Base-by-base conservation (phyloP, 2,113 vertebrate species). In the Hiodon alosoides region DNA sequence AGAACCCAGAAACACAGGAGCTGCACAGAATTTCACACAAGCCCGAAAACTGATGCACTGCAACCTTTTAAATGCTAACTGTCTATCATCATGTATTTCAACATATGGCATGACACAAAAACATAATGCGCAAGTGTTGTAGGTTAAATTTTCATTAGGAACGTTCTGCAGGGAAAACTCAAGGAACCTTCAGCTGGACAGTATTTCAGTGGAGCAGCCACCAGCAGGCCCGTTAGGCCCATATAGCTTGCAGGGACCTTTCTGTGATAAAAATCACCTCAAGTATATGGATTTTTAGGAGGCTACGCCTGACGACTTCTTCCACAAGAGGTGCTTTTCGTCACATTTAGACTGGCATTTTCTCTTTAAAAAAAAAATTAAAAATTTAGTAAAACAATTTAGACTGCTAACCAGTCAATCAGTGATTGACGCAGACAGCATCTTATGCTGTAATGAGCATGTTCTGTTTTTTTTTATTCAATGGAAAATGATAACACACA, bases 21-120 rank as follows among this genome's bases (percentile, higher is more conserved):
- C 51, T 69, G 16, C 73, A 67, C 65, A 75, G 46, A 74, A 74
- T 67, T 59, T 76, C 74, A 76, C 74, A 76, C 47, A 60, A 76
- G 64, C 31, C 57, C 52, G 58, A 67, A 67, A 67, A 54, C 50
- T 50, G 31, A 74, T 48, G 31, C 64, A 68, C 64, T 75, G 31
- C 57, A 60, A 68, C 68, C 66, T 76, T 16, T 61, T 76, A 61
- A 76, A 52, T 14, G 74, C 74, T 69, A 69, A 76, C 67, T 16
- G 58, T 16, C 14, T 17, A 66, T 66, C 64, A 52, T 69, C 8
- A 58, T 16, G 54, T 48, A 31, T 71, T 46, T 53, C 53, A 71
- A 57, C 8, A 13, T 47, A 31, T 31, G 31, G 53, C 11, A 71
- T 11, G 7, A 71, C 16, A 71, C 31, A 71, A 71, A 71, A n/a